Percentiles rank a stretch among this genome's conserved stretches.
Conservation (phyloP, 2,888 invertebrate species). For the Phorcus lineatus region DNA sequence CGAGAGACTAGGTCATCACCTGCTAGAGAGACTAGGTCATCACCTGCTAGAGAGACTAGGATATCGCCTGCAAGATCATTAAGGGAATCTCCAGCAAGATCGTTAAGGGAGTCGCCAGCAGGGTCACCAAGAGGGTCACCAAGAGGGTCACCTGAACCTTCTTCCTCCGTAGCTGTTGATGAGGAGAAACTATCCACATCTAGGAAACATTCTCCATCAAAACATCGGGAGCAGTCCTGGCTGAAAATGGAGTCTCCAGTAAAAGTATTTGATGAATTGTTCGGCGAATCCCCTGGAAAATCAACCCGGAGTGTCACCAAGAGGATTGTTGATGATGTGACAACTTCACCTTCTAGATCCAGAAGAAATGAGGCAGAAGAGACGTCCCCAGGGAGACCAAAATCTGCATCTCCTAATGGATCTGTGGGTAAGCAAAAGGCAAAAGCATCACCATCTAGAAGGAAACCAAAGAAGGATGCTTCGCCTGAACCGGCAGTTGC, state of each 20-base stretch:
- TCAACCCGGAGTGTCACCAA: constrained; percentile 7
- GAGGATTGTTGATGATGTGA: background rate
- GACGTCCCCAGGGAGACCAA: background rate
- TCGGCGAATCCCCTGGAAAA: background rate
- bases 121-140: too few relatives aligned
- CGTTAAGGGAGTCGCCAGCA: too few relatives aligned
- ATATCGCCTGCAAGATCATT: background rate
- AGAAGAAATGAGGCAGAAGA: background rate
- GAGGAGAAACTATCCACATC: background rate
- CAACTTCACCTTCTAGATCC: background rate
- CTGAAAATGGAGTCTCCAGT: constrained; percentile 8
- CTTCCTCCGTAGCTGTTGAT: background rate
- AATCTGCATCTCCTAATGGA: background rate
- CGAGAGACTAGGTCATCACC: background rate
- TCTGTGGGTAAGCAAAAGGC: background rate
- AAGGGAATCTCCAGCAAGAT: background rate
- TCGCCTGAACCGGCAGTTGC: background rate
- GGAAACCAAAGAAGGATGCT: background rate
- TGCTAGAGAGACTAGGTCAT: background rate
- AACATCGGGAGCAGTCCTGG: constrained; percentile 8
- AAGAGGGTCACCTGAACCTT: background rate
- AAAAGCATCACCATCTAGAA: background rate
- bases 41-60: background rate
- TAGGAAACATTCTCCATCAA: background rate
- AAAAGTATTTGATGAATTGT: constrained; percentile 13